Evolutionary conservation across 2,888 invertebrate species (phyloP), one percentile per base, ranked within the genome.

Genomic region (Athalia circularis): DNA sequence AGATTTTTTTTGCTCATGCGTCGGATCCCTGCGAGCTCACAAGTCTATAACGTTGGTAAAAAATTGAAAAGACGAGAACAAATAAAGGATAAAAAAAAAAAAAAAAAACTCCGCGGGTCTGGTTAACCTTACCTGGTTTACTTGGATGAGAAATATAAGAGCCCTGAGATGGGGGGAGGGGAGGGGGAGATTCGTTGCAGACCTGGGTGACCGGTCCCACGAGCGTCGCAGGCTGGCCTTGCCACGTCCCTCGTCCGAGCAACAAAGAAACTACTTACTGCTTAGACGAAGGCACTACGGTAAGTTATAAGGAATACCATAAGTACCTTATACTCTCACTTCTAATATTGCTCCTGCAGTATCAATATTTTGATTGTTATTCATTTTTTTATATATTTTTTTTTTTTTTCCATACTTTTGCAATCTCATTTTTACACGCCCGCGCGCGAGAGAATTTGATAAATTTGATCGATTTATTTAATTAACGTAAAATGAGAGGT

Each of bases 141-240:
- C 70, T 72, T 45, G 52, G 70, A 59, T 52, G 59, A 43, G 70
- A 59, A 72, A 72, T 72, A 68, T 29, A 29, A 29, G 29, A 29
- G 29, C 29, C 29, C 29, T 2, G 29, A 76, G 54, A 64, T 50
- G 57, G 50, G 75, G 47, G 48, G 54, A 48, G 62, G 50, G 74
- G 74, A 48, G 54, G 77, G 74, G 77, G 80, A 80, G 29, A 84
- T 84, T 72, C n/a, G 70, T 72, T 59, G 70, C 81, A 80, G 82
- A 82, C 83, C 83, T 80, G 84, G 85, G 83, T 85, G 85, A 84
- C 85, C 85, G 85, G 85, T 86, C 84, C 85, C 81, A 85, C 84
- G 80, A 82, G 82, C 83, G 62, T 47, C 50, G 47, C 82, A 82
- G 83, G 84, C 82, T 85, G 83, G 83, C 85, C 85, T 86, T 84